Conservation (phyloP, 2,888 invertebrate genomes). For the Stenodera caucasica region DNA sequence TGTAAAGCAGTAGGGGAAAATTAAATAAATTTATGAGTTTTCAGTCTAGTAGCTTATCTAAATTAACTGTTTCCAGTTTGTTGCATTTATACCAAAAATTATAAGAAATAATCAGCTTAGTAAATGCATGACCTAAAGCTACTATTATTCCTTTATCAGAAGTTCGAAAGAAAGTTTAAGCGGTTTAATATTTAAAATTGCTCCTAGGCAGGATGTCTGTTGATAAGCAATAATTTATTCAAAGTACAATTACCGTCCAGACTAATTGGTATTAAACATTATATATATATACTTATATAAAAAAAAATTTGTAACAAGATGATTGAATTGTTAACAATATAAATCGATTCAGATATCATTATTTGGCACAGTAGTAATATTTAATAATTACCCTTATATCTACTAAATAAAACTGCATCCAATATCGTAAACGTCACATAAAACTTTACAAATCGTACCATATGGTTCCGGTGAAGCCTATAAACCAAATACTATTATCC, state of each 20-base stretch:
- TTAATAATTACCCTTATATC: conserved; percentile 33
- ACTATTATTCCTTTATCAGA: conserved; percentile 25
- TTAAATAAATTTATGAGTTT: conserved; percentile 19
- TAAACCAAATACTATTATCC: conserved; percentile 28
- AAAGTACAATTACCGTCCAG: conserved; percentile 16
- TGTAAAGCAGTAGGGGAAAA: background rate
- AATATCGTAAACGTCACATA: conserved; percentile 35
- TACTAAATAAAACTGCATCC: conserved; percentile 30
- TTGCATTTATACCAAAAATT: conserved; percentile 24
- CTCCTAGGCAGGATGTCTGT: conserved; percentile 21
- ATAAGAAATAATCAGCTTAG: conserved; percentile 23
- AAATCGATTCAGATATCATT: conserved; percentile 12
- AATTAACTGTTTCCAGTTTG: conserved; percentile 25
- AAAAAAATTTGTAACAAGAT: conserved; percentile 6
- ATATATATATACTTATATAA: background rate
- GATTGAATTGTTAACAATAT: background rate
- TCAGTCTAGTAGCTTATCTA: conserved; percentile 25
- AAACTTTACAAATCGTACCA: conserved; percentile 36
- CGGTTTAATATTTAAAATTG: conserved; percentile 25
- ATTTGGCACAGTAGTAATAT: conserved; percentile 19
- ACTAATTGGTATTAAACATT: conserved; percentile 13
- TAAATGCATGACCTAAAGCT: conserved; percentile 20
- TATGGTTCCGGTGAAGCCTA: conserved; percentile 31
- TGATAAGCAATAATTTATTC: conserved; percentile 27
- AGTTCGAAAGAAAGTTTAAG: conserved; percentile 24